Conservation (phyloP, 1,140 invertebrate species). For the Brachionus paranguensis region DNA sequence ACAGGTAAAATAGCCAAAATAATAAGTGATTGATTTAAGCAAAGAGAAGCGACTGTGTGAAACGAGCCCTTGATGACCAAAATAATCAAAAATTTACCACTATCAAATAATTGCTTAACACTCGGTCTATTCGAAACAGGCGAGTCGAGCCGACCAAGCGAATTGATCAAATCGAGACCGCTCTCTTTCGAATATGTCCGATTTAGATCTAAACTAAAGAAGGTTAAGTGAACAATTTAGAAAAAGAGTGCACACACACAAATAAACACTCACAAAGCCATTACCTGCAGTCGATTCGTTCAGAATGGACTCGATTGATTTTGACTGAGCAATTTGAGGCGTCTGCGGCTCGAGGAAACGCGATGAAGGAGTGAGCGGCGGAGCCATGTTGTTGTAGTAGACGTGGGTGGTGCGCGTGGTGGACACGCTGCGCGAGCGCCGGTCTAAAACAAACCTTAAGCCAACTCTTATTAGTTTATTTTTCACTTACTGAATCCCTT, state of each 20-base stretch:
- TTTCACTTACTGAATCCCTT: slow-evolving; percentile 3
- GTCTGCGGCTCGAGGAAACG: background rate
- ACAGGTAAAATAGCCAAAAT: no score
- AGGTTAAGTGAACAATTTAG: background rate
- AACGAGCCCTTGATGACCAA: background rate
- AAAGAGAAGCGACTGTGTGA: no score
- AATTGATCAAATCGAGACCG: background rate
- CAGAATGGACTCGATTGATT: slow-evolving; percentile 33
- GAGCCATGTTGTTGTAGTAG: background rate
- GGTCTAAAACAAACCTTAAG: background rate
- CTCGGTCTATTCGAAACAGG: background rate
- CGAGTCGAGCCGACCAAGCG: background rate
- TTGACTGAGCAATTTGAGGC: background rate
- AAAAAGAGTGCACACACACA: background rate
- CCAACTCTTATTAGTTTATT: background rate
- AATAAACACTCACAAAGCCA: background rate
- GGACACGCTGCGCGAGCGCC: slow-evolving; percentile 8
- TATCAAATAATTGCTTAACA: background rate
- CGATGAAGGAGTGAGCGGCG: background rate
- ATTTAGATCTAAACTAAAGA: background rate
- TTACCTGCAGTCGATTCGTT: slow-evolving; percentile 35
- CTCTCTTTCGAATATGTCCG: slow-evolving; percentile 31
- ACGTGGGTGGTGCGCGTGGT: background rate
- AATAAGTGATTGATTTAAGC: no score
- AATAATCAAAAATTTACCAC: background rate